Percentiles rank a stretch among this genome's conserved stretches.
phyloP scores from a whole-genome alignment of 2,797 vertebrate species.

The Brachymystax lenok region DNA sequence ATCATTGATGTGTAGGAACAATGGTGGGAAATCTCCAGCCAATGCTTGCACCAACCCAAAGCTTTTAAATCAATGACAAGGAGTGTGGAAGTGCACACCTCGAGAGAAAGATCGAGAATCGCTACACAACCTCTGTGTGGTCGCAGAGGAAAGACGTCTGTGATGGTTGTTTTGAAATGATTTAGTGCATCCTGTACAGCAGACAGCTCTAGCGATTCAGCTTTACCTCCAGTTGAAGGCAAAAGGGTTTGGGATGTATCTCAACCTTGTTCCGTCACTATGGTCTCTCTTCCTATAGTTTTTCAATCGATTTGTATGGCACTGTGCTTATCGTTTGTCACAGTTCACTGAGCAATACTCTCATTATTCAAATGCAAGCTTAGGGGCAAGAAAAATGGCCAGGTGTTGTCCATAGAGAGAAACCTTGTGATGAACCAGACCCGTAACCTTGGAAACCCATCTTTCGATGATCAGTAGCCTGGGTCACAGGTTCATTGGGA shows the following conservation, averaged over 20 bases:
- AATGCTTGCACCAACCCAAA: background rate
- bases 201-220: background rate
- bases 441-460: background rate
- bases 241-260: background rate
- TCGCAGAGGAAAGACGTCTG: no score
- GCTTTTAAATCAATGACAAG: background rate
- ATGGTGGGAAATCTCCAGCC: background rate
- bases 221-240: background rate
- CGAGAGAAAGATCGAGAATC: background rate
- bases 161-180: background rate
- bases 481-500: background rate
- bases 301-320: background rate
- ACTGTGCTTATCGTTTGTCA: no score
- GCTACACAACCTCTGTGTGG: no score
- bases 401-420: background rate
- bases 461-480: background rate
- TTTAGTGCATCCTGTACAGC: background rate
- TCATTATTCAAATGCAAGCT: no score
- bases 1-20: background rate
- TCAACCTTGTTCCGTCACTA: background rate
- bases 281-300: background rate
- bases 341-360: no score
- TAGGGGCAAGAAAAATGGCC: no score
- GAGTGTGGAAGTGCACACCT: background rate
- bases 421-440: background rate